Conservation (phyloP, 2,113 vertebrate genomes). For the Hippocampus mohnikei region DNA sequence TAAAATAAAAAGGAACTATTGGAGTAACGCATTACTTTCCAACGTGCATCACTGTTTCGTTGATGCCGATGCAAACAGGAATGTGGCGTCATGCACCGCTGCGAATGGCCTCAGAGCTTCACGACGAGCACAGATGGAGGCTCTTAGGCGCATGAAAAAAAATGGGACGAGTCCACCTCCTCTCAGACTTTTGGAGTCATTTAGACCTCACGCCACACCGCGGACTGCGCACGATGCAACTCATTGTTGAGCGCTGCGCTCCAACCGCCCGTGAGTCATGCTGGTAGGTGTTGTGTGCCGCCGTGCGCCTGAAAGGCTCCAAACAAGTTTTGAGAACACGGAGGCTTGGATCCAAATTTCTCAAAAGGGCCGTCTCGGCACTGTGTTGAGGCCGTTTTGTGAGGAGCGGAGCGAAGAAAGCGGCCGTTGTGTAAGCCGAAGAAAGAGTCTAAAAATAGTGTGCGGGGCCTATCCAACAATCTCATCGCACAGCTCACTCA, state of each 20-base stretch:
- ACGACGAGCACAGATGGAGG: constrained; percentile 6
- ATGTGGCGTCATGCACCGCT: constrained; percentile 18
- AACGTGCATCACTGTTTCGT: not conserved
- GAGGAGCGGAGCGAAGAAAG: constrained; percentile 13
- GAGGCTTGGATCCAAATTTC: constrained; percentile 42
- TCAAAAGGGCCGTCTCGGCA: constrained; percentile 34
- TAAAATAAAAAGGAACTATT: too few species aligned
- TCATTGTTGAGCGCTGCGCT: constrained; percentile 49
- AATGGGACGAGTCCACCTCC: constrained; percentile 42
- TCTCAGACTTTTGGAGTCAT: constrained; percentile 15
- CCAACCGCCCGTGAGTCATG: constrained; percentile 53
- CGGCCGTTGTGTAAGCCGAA: constrained; percentile 24
- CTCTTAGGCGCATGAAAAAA: constrained; percentile 32
- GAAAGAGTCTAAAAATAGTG: not conserved
- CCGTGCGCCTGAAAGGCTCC: constrained; percentile 40
- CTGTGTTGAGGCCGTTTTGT: constrained; percentile 26
- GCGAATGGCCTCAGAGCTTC: constrained; percentile 25
- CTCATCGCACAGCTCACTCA: not conserved
- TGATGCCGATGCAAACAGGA: not conserved
- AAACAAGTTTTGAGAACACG: constrained; percentile 39
- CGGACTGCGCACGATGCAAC: constrained; percentile 31
- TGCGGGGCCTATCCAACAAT: not conserved
- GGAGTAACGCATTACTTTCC: too few species aligned
- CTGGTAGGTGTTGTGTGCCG: constrained; percentile 53
- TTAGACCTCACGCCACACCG: constrained; percentile 31